Evolutionary conservation across 2,797 vertebrate species (phyloP).

Genomic region (Myripristis murdjan): DNA sequence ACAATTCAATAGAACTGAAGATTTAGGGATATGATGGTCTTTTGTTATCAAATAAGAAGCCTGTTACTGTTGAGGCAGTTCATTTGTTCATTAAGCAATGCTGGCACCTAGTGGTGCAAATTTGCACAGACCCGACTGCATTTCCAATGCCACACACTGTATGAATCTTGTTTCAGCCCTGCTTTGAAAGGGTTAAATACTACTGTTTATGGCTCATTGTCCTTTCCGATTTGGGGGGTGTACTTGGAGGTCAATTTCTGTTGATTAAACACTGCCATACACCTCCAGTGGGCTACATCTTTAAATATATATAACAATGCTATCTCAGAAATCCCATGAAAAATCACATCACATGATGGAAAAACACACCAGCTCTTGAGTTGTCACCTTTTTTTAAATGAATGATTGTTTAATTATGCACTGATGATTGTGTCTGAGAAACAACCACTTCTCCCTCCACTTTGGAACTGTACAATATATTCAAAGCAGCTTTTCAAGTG

Average conservation of each 20-base stretch:
- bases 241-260: neutral
- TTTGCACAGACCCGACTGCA: neutral
- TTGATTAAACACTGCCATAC: no score
- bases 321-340: neutral
- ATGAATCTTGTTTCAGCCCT: neutral
- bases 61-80: neutral
- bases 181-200: neutral
- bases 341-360: no score
- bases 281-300: neutral
- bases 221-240: neutral
- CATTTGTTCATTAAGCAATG: conserved; percentile 61
- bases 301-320: no score
- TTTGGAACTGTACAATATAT: no score
- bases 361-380: no score
- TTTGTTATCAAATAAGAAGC: conserved; percentile 9
- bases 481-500: neutral
- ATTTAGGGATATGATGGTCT: conserved; percentile 9
- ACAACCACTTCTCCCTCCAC: no score
- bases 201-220: neutral
- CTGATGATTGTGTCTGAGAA: no score
- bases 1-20: conserved; percentile 12
- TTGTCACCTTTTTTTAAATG: no score
- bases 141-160: neutral
- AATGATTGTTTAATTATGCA: no score
- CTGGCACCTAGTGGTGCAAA: conserved; percentile 76